phyloP scores from a whole-genome alignment of 2,113 vertebrate species.

The Poicephalus meyeri region DNA sequence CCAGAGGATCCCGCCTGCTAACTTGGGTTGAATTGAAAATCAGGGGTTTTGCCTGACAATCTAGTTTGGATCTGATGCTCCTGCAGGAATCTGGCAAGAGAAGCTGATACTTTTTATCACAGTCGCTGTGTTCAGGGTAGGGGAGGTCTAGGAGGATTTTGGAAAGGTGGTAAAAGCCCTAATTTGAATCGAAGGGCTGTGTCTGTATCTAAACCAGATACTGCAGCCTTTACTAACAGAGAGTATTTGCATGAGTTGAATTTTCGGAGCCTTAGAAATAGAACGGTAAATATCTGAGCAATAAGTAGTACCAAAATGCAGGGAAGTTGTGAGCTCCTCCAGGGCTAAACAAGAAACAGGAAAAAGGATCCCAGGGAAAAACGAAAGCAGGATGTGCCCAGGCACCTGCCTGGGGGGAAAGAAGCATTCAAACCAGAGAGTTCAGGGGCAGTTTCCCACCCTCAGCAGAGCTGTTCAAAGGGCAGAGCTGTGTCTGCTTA shows the following conservation, averaged over 20 bases:
- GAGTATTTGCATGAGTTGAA: neutral
- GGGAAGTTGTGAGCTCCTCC: neutral
- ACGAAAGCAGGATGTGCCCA: neutral
- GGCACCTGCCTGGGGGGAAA: neutral
- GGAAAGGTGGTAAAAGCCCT: neutral
- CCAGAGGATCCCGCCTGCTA: neutral
- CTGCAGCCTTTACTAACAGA: neutral
- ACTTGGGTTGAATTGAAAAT: constrained; percentile 18
- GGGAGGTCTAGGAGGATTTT: neutral
- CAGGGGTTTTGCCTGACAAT: neutral
- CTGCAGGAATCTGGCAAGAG: neutral
- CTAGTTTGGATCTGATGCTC: constrained; percentile 49
- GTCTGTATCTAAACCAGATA: neutral
- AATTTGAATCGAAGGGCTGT: neutral
- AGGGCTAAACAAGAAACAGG: neutral
- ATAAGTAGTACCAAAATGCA: neutral
- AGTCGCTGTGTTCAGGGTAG: neutral
- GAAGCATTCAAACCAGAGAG: neutral
- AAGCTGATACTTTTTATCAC: constrained; percentile 5
- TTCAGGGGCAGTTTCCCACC: neutral
- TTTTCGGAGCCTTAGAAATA: neutral
- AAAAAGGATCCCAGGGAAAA: neutral
- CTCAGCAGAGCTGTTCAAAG: neutral
- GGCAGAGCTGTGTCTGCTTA: neutral
- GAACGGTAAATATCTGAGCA: neutral